Evolutionary conservation across 2,797 vertebrate species (phyloP).

Genomic region (Mormyrus proboscirostris): DNA sequence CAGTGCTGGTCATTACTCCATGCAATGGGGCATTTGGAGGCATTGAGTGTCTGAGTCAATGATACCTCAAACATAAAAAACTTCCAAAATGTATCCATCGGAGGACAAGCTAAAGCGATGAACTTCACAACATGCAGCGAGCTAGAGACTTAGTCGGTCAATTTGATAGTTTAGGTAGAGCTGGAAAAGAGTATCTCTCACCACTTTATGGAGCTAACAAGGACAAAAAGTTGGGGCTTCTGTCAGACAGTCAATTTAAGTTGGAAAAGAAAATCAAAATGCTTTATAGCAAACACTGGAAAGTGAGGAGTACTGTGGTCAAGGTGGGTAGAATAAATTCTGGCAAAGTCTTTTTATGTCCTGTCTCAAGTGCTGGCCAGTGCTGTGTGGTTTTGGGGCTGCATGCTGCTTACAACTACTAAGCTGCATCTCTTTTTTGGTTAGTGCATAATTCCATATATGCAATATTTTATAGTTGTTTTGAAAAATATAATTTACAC

Average conservation of each 20-base stretch:
- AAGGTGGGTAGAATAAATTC: not conserved
- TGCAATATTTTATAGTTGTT: not conserved
- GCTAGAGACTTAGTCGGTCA: not conserved
- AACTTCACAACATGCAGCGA: not conserved
- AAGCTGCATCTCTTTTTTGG: not conserved
- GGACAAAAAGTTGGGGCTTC: not conserved
- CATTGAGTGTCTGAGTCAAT: not conserved
- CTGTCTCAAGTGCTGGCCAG: not conserved
- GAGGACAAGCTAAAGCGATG: not conserved
- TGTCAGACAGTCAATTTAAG: not conserved
- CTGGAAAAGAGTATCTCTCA: not conserved
- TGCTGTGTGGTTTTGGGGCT: not conserved
- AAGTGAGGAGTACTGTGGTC: not conserved
- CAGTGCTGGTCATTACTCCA: not conserved
- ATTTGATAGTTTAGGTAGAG: not conserved
- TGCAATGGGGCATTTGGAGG: not conserved
- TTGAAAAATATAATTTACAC: not conserved
- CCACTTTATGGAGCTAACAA: not conserved
- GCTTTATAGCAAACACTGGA: not conserved
- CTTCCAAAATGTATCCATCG: not conserved
- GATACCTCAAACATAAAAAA: not conserved
- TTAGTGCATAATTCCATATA: not conserved
- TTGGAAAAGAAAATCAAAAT: not conserved
- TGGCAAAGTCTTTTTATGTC: not conserved
- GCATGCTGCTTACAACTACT: not conserved